phyloP scores from a whole-genome alignment of 2,113 vertebrate species.

The Osmerus eperlanus region DNA sequence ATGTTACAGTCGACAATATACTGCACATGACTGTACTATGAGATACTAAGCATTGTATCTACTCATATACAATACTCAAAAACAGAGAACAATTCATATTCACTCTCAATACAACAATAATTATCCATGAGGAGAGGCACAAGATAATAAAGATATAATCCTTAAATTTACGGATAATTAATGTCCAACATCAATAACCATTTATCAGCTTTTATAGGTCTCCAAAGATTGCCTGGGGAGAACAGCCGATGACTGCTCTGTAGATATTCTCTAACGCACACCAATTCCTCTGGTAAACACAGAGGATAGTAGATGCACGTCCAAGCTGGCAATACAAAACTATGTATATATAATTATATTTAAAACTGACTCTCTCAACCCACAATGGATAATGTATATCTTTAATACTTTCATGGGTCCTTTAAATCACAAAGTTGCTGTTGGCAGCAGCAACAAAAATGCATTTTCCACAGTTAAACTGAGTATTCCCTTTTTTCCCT shows the following conservation, averaged over 20 bases:
- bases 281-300: neutral
- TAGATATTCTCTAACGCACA: conserved; percentile 14
- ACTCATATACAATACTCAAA: conserved; percentile 31
- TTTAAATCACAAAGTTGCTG: conserved; percentile 14
- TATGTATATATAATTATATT: too few relatives aligned
- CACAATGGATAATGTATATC: conserved; percentile 11
- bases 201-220: conserved; percentile 37
- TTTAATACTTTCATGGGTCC: conserved; percentile 22
- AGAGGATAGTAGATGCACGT: too few relatives aligned
- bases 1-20: conserved; percentile 27
- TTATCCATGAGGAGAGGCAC: conserved; percentile 24
- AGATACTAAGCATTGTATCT: conserved; percentile 46
- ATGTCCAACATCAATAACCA: conserved; percentile 34
- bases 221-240: conserved; percentile 24
- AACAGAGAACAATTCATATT: conserved; percentile 25
- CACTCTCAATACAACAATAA: conserved; percentile 33
- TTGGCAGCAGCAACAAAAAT: too few relatives aligned
- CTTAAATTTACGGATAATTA: conserved; percentile 47
- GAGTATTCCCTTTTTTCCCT: neutral
- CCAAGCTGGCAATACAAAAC: too few relatives aligned
- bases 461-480: too few relatives aligned
- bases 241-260: conserved; percentile 25
- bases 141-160: conserved; percentile 37
- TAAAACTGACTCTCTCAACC: conserved; percentile 2
- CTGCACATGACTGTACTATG: conserved; percentile 36